Evolutionary conservation across 2,888 invertebrate species (phyloP).

Genomic region (Iselma pallidipennis): DNA sequence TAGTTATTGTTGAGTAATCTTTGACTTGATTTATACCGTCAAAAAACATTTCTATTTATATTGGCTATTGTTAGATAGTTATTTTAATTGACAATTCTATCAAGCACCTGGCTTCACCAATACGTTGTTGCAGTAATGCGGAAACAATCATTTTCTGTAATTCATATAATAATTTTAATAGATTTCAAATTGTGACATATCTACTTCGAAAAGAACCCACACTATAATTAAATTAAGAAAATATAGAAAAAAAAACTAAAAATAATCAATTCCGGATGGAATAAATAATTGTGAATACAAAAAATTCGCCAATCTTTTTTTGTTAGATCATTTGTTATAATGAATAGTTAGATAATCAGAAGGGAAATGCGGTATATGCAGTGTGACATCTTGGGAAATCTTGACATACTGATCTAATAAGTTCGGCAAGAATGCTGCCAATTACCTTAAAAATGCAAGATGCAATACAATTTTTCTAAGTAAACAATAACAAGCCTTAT

Average conservation of each 20-base stretch:
- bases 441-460: slow-evolving; percentile 4
- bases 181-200: too few relatives aligned
- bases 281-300: too few relatives aligned
- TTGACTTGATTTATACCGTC: slow-evolving; percentile 8
- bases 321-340: not conserved
- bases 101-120: too few relatives aligned
- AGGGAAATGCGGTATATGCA: slow-evolving; percentile 19
- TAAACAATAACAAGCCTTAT: not conserved
- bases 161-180: too few relatives aligned
- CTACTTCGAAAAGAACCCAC: too few relatives aligned
- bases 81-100: not conserved
- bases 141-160: not conserved
- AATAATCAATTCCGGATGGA: too few relatives aligned
- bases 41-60: too few relatives aligned
- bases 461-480: slow-evolving; percentile 1
- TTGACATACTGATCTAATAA: slow-evolving; percentile 24
- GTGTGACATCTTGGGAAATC: slow-evolving; percentile 21
- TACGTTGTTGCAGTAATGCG: not conserved
- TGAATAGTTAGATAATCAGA: slow-evolving; percentile 1
- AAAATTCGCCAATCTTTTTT: too few relatives aligned
- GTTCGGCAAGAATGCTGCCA: not conserved
- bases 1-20: not conserved
- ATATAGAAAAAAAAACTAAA: too few relatives aligned
- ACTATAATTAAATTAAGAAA: too few relatives aligned
- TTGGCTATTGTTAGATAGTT: not conserved